Conservation (phyloP, 1,140 invertebrate genomes). For the Zaprionus tsacasi region DNA sequence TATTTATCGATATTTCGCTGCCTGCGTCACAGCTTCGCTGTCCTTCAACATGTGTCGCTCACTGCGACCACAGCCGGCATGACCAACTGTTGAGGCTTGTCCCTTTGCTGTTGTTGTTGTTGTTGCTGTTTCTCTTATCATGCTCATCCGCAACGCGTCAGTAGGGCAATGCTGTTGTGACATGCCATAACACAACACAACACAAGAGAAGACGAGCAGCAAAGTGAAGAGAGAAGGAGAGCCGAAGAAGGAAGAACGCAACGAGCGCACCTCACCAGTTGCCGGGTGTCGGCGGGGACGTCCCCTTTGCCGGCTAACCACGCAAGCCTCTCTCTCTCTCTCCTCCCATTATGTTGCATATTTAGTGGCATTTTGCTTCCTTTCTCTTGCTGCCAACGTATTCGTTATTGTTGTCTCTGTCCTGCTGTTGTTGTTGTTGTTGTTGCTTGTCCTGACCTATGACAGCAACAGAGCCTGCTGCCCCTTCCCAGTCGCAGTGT, state of each 20-base stretch:
- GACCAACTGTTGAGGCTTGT: slow-evolving; percentile 66
- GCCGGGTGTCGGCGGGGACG: not conserved
- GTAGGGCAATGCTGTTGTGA: slow-evolving; percentile 65
- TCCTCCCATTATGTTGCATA: slow-evolving; percentile 66
- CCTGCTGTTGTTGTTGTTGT: slow-evolving; percentile 1
- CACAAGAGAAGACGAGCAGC: not conserved
- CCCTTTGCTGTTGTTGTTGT: slow-evolving; percentile 35
- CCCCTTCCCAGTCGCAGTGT: slow-evolving; percentile 8
- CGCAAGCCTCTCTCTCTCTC: slow-evolving; percentile 2
- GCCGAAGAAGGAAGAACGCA: not conserved
- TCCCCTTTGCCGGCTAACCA: slow-evolving; percentile 17
- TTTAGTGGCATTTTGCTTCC: slow-evolving; percentile 72
- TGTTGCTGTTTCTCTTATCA: slow-evolving; percentile 48
- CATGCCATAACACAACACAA: slow-evolving; percentile 57
- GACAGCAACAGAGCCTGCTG: slow-evolving; percentile 27
- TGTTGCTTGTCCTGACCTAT: slow-evolving; percentile 46
- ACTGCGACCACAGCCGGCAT: slow-evolving; percentile 29
- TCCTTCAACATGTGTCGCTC: slow-evolving; percentile 63
- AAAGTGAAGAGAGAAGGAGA: not conserved
- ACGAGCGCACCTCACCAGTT: not conserved
- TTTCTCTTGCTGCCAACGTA: not conserved
- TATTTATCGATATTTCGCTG: not conserved
- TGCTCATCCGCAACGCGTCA: slow-evolving; percentile 28
- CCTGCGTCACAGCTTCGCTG: not conserved
- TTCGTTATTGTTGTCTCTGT: slow-evolving; percentile 1